Percentiles rank a stretch among this genome's conserved stretches.
Evolutionary conservation across 2,113 vertebrate species (phyloP).

Genomic region (Myrmecobius fasciatus): DNA sequence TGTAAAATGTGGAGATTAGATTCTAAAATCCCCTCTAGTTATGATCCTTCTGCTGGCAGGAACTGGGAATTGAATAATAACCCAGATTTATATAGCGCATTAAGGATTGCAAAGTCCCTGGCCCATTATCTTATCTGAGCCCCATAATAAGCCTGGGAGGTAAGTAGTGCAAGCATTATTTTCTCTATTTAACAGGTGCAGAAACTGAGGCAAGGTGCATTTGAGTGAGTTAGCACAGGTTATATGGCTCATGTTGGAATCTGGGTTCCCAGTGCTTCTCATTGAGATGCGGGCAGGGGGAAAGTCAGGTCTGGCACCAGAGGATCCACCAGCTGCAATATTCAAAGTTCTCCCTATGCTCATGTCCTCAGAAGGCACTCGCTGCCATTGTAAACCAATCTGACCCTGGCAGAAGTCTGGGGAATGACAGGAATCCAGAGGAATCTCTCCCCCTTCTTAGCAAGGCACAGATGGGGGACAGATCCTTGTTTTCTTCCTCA

Average conservation of each 20-base stretch:
- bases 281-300: not conserved
- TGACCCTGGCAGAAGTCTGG: constrained; percentile 7
- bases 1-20: constrained; percentile 16
- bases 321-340: not conserved
- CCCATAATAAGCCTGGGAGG: not conserved
- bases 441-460: not conserved
- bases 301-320: not conserved
- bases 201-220: not conserved
- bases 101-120: not conserved
- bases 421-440: not conserved
- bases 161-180: not conserved
- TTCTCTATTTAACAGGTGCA: not conserved
- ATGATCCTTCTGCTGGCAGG: not conserved
- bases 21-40: not conserved
- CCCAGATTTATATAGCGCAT: not conserved
- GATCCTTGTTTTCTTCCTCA: not conserved
- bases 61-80: not conserved
- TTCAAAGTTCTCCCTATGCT: not conserved
- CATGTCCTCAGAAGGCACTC: not conserved
- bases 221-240: not conserved
- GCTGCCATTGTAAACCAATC: not conserved
- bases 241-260: not conserved
- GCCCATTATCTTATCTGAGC: not conserved
- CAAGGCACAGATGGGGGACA: not conserved
- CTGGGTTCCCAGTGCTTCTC: not conserved